Base-by-base conservation (phyloP, 2,113 vertebrate genomes). In the Rallus limicola region DNA sequence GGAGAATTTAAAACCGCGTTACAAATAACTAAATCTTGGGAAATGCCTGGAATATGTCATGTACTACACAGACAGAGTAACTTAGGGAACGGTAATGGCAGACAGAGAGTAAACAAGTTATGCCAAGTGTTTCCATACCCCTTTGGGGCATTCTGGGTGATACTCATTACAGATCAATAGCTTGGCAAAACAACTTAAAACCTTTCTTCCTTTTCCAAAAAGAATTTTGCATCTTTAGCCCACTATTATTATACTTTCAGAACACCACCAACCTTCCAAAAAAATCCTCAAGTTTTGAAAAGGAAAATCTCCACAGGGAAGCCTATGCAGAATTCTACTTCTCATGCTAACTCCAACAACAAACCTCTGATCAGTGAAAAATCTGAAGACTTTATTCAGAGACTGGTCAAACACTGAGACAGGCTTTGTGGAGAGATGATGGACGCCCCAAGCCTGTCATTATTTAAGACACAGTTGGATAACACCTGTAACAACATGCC, bases 21-120 rank as follows among this genome's bases (percentile, higher is more conserved):
- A 82, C 53, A 85, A 91, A 21, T 34, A 71, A 60, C 23, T 44
- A 46, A 14, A 85, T 38, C 17, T 17, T 26, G 9, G 13, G 7
- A 87, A 89, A 56, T 2, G 1, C 2, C 36, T 56, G 34, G 10
- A 91, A 77, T 29, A 48, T 9, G 3, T 13, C 55, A 42, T 1
- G 3, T 26, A 58, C 28, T 52, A 4, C 2, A 2, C 1, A 53
- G 40, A 42, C 20, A 82, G 25, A 81, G 2, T 28, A 75, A 67
- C 5, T 10, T 0, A 0, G 19, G 19, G 16, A 74, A 75, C 13
- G 13, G 13, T 2, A 50, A 63, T 4, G 5, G 26, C 46, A 63
- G 4, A 19, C 16, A 81, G 34, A 81, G 34, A 63, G 2, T 19
- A 53, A 34, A 67, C 10, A 8, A 59, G 46, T 53, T 11, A 26